Evolutionary conservation across 1,140 invertebrate genomes (phyloP), one percentile per base, ranked within the genome.

Genomic region (Meloidogyne floridensis): DNA sequence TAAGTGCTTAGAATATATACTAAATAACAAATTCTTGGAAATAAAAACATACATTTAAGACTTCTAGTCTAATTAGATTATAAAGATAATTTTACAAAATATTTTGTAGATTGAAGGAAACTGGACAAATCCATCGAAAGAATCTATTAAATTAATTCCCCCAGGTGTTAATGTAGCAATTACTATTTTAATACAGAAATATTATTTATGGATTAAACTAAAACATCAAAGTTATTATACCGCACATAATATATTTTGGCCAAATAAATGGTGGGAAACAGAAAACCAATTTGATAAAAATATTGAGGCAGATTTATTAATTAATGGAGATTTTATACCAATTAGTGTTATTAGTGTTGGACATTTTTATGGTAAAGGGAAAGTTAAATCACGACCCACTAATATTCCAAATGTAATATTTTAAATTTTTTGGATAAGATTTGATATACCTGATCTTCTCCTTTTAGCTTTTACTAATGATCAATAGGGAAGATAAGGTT

Each of bases 241-340:
- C 8, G 5, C 10, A 11, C 15, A 1, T 13, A 65, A 65, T 65
- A n/a, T 6, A 3, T 65, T 65, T 65, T 65, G 59, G 59, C 59
- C 59, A n/a, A 3, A 65, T 4, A n/a, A 65, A 18, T 65, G 59
- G 59, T 65, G 59, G 59, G 7, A 65, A 65, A 65, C n/a, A 4
- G 59, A 65, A 65, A n/a, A 65, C n/a, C 59, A n/a, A 65, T 65
- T 65, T 65, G n/a, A 65, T n/a, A 15, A 65, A 65, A 65, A 65
- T 65, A 65, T 18, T 65, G 15, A 65, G n/a, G 59, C 59, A n/a
- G n/a, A 65, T 65, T 65, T 65, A 18, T 13, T 65, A n/a, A 15
- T 65, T 65, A 11, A 65, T n/a, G 59, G 59, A n/a, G 59, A 65
- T n/a, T 65, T 65, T 65, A n/a, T 18, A 65, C n/a, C n/a, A 65